A percentile compares a stretch with the other conserved stretches of the same genome.
phyloP scores from a whole-genome alignment of 2,113 vertebrate genomes.

The Theropithecus gelada region DNA sequence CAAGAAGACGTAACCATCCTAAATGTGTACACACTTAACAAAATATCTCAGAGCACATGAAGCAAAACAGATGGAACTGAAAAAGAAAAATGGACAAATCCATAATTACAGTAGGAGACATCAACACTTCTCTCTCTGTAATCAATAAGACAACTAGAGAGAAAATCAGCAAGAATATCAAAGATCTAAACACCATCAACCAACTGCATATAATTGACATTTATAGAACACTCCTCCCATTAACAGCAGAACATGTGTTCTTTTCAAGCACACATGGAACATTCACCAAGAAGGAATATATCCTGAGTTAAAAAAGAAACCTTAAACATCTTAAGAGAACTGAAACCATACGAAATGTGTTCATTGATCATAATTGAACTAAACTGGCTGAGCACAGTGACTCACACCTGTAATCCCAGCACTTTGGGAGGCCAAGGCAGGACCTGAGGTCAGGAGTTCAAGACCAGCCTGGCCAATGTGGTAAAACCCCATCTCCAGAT shows the following conservation, averaged over 20 bases:
- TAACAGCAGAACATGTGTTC: background rate
- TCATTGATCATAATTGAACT: background rate
- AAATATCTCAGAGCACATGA: background rate
- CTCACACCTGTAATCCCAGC: too few relatives aligned
- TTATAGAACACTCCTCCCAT: fast-evolving
- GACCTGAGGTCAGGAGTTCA: background rate
- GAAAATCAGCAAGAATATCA: background rate
- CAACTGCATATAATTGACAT: background rate
- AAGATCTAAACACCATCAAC: background rate
- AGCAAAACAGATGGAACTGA: background rate
- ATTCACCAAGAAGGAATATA: background rate
- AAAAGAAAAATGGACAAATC: background rate
- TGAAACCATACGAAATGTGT: background rate
- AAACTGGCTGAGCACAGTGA: background rate
- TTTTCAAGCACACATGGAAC: background rate
- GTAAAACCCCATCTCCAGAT: too few relatives aligned
- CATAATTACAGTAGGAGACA: background rate
- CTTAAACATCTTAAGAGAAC: background rate
- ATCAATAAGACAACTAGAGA: background rate
- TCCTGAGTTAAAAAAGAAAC: background rate
- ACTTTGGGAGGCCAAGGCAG: too few relatives aligned
- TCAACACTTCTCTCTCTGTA: background rate
- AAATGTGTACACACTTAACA: background rate
- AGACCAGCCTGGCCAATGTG: too few relatives aligned
- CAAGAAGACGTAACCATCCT: background rate